Base-by-base conservation (phyloP, 2,113 vertebrate genomes). In the Melanocharis versteri region DNA sequence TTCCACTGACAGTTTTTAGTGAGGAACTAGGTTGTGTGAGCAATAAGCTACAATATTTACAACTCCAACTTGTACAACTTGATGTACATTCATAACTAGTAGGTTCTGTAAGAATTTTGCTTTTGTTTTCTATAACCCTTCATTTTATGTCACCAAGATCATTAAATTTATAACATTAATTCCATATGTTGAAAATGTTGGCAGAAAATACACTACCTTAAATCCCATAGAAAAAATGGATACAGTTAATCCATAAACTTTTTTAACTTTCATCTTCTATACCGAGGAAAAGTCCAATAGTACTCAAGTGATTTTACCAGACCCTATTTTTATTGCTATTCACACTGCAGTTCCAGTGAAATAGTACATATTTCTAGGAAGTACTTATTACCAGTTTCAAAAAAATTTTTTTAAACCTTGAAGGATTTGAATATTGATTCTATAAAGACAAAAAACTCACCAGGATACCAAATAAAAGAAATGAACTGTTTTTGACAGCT, bases 341-440 rank as follows among this genome's bases (percentile, higher is more conserved):
- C 76, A 62, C 72, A 51, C 26, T 62, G 30, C 35, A 80, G 21
- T 77, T 94, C 77, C 83, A 93, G 51, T 11, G 54, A 79, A 70
- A 40, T 58, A 53, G 58, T 84, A 48, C 42, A 22, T 76, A 85
- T 89, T 96, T 95, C 89, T 95, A 95, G 83, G 93, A 96, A 96
- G 53, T 57, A 68, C 35, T 94, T 89, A 73, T 78, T 94, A 72
- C 64, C 19, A 72, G 58, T 81, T 96, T 92, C 85, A 97, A 88
- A 91, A 15, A 62, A 58, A 18, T 31, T 62, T 72, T 10, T 47
- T 61, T 2, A 45, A 18, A 39, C 18, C 35, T 71, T 19, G 2
- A 48, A 90, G 22, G 35, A 73, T 84, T 70, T 87, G 19, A 13
- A 7, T 84, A 90, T 75, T 50, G 57, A 84, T 82, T 89, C 33